Base-by-base conservation (phyloP, 1,140 invertebrate species). In the Platyscapa corneri region DNA sequence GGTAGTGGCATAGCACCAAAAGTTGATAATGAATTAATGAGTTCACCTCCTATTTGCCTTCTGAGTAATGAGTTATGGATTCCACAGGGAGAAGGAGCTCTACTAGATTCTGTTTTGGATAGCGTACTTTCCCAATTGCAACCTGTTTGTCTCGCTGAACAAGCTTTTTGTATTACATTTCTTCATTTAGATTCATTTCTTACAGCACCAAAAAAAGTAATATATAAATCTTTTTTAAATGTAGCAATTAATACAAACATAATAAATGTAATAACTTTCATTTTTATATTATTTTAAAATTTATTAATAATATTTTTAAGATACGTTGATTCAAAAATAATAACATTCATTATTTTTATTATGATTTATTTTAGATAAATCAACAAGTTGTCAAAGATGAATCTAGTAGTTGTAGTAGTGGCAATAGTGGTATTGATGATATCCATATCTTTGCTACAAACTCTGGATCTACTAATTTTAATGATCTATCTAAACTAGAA, bases 131-230 rank as follows among this genome's bases (percentile, higher is more conserved):
- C 96, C 72, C 96, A 98, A 90, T 94, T 99, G 76, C 98, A 99
- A 91, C 97, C 97, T 39, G 95, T 98, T 85, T 99, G 98, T 92
- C 94, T 99, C 64, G 96, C 96, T 34, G 99, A 99, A 92, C 98
- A 99, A 93, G 96, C 98, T 87, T 99, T 99, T 94, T 99, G 98
- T 92, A 96, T 98, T 20, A 95, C 95, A 53, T 99, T 99, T 93
- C 98, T 99, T 90, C 97, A 98, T 91, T 94, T 99, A 72, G 96
- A 98, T 90, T 94, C 87, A 34, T 89, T 95, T 16, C 90, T 94
- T 16, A 91, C 93, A 34, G 90, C 93, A 18, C 91, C 92, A 18
- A 90, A 92, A 42, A 94, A 94, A 89, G 93, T 94, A 87, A 84
- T 46, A 77, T 32, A 56, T 46, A 70, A 34, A 37, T 65, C n/a